Conservation (phyloP, 2,888 invertebrate species). For the Phragmatobia fuliginosa region DNA sequence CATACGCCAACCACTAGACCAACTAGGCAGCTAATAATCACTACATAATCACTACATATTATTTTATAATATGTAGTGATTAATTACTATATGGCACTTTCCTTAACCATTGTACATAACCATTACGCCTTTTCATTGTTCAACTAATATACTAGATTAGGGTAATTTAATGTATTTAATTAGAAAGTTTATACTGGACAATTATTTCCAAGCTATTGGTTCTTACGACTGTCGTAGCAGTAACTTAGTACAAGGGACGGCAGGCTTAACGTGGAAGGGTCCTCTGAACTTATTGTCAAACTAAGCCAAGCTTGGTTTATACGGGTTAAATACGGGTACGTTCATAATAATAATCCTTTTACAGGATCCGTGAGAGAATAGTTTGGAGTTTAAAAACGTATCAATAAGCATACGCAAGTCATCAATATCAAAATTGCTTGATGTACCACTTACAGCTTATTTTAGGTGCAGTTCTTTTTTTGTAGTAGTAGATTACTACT, state of each 20-base stretch:
- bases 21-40: no score
- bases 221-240: neutral
- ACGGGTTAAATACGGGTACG: neutral
- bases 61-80: no score
- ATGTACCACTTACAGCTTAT: no score
- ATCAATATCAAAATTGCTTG: no score
- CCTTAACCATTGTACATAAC: no score
- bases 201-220: conserved; percentile 7
- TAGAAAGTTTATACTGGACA: neutral
- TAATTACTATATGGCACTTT: no score
- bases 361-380: neutral
- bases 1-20: no score
- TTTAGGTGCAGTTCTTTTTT: no score
- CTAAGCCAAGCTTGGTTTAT: neutral
- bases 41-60: no score
- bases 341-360: neutral
- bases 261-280: conserved; percentile 1
- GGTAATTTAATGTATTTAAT: neutral
- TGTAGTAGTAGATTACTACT: no score
- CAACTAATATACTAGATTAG: neutral
- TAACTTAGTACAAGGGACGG: neutral
- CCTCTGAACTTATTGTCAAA: neutral
- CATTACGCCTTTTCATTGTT: neutral
- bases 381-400: neutral
- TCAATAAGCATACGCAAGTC: neutral